Evolutionary conservation across 30 jellyfish, hydroid and myxozoan species (phyloP), one percentile per base, ranked within the genome.

Genomic region (Aurelia aurita): DNA sequence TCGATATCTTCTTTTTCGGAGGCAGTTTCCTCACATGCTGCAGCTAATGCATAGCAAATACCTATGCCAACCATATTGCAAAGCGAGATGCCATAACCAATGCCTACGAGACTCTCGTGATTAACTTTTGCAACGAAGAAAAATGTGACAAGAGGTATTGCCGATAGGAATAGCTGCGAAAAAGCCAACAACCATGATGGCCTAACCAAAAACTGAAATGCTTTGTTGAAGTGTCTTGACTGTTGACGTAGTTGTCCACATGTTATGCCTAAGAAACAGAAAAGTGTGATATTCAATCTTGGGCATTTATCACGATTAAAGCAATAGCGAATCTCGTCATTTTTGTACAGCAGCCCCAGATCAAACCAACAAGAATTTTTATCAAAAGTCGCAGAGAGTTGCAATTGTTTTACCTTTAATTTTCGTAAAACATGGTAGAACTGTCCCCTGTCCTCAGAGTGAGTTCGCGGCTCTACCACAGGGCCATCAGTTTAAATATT

Each of bases 161-260:
- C 82, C 1, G 90, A 71, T 9, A 79, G 90, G 58, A 79, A 79
- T 23, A 79, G 74, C 72, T 79, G 78, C 13, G 90, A 67, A 8
- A 79, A 22, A 13, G 90, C 82, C 25, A 79, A 34, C 66, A 63
- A 81, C 82, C 90, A 79, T 23, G 90, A 63, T 22, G 90, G 90
- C 35, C 54, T 79, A 72, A 79, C 54, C 43, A 79, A 72, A 73
- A 63, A 79, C 66, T 79, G 82, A 59, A 79, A 63, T 16, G 90
- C 90, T 23, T 65, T 63, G 39, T 20, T 18, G 74, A 63, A 67
- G 46, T 47, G 53, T 13, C 79, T 57, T 9, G 90, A 16, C 27
- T 79, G 90, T 12, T 66, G 74, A 14, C 62, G 82, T 16, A 47
- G 26, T n/a, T 79, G 72, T 2, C 69, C 72, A 23, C 68, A 66